Base-by-base conservation (phyloP, 2,888 invertebrate genomes). In the Diadegma fenestrale region DNA sequence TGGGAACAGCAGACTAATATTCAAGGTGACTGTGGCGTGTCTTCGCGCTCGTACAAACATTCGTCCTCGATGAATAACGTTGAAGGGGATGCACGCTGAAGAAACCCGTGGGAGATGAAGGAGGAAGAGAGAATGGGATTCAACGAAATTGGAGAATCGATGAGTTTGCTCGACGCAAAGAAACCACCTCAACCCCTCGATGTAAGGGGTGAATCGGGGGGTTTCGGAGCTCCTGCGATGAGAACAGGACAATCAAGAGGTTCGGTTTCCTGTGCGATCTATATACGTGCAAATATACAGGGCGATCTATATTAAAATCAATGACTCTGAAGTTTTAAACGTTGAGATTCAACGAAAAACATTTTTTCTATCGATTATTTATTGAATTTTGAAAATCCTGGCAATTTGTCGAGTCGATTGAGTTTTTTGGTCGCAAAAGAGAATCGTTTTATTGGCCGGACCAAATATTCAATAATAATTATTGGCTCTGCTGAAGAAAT, bases 81-180 rank as follows among this genome's bases (percentile, higher is more conserved):
- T 63, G 43, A 37, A 75, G 14, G 26, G n/a, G 72, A 72, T 58
- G 58, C 73, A 63, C n/a, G 61, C 73, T 10, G 43, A 75, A 43
- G 58, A 75, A 75, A 54, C 61, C 6, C 61, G 73, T 12, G 72
- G 6, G 37, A 22, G 54, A 26, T 37, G 58, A 58, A 41, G 33
- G 10, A 73, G 26, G 72, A 22, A 58, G 37, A 41, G 30, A 41
- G 54, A 58, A 58, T 54, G 51, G 30, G 41, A 80, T 73, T 66
- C 80, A 37, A 80, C 58, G 80, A 73, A 80, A 80, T 80, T 80
- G 73, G 73, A 73, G 80, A 80, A 80, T 80, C 73, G 80, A 73
- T 73, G 58, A 80, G 80, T 80, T 80, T 80, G 80, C 72, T 66
- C 7, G 43, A 19, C 30, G 80, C 80, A 73, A 73, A 73, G 73